A percentile compares a stretch with the other conserved stretches of the same genome.
Evolutionary conservation across 2,888 invertebrate species (phyloP).

Genomic region (Epinotia nisella): DNA sequence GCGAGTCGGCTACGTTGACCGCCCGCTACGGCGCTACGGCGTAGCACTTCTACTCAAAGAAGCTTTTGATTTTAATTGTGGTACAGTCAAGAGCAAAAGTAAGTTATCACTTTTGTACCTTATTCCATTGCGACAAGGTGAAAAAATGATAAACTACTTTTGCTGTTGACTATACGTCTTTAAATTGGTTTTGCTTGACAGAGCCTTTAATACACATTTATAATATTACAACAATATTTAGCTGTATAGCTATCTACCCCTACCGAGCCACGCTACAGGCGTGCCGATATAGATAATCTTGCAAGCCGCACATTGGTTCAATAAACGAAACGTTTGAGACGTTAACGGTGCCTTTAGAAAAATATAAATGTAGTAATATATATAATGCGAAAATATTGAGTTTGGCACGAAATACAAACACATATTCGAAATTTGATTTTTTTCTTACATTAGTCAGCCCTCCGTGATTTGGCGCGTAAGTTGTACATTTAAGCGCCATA

Average conservation of each 20-base stretch:
- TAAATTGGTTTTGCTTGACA: not conserved
- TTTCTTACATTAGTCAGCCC: not conserved
- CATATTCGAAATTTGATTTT: not conserved
- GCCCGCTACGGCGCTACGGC: conserved; percentile 44
- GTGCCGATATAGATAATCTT: no score
- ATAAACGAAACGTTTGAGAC: not conserved
- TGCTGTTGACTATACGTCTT: no score
- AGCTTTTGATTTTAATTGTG: not conserved
- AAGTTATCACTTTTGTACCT: no score
- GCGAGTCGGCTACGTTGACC: conserved; percentile 27
- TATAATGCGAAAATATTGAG: not conserved
- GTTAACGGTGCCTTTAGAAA: no score
- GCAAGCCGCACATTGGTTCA: not conserved
- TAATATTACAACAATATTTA: not conserved
- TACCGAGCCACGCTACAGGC: no score
- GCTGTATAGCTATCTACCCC: not conserved
- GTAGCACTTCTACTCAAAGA: conserved; percentile 18
- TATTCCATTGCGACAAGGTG: no score
- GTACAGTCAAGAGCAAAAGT: no score
- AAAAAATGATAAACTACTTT: no score
- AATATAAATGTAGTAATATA: no score
- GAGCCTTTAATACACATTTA: no score
- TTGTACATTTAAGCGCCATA: no score
- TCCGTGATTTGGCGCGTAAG: not conserved
- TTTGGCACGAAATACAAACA: not conserved